phyloP scores from a whole-genome alignment of 2,888 invertebrate genomes.

The Rotaria socialis region DNA sequence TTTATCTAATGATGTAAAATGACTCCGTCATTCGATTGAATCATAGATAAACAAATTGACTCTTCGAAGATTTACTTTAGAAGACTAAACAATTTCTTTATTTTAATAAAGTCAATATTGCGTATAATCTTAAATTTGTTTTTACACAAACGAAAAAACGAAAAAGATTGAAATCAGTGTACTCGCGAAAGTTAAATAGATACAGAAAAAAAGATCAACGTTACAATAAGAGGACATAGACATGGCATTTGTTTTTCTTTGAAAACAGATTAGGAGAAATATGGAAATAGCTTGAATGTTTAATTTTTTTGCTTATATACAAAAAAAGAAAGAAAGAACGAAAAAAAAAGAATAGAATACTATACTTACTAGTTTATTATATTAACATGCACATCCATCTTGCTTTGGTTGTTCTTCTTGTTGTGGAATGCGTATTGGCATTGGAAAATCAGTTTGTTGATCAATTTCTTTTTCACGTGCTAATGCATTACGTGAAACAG shows the following conservation, averaged over 20 bases:
- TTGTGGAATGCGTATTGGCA: conserved; percentile 23
- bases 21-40: no score
- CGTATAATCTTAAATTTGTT: not conserved
- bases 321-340: not conserved
- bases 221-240: not conserved
- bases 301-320: not conserved
- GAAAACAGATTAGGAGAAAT: not conserved
- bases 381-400: not conserved
- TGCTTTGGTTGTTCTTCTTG: not conserved
- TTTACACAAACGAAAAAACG: not conserved
- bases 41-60: no score
- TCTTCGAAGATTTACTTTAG: not conserved
- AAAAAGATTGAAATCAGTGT: not conserved
- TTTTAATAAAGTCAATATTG: not conserved
- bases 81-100: not conserved
- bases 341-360: not conserved
- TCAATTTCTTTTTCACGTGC: conserved; percentile 46
- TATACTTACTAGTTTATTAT: not conserved
- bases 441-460: conserved; percentile 44
- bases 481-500: conserved; percentile 65
- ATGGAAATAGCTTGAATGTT: not conserved
- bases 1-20: not conserved
- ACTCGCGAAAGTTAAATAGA: not conserved
- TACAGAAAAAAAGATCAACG: not conserved
- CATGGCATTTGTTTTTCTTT: not conserved